Conservation (phyloP, 2,888 invertebrate species). For the Epicampocera succincta region DNA sequence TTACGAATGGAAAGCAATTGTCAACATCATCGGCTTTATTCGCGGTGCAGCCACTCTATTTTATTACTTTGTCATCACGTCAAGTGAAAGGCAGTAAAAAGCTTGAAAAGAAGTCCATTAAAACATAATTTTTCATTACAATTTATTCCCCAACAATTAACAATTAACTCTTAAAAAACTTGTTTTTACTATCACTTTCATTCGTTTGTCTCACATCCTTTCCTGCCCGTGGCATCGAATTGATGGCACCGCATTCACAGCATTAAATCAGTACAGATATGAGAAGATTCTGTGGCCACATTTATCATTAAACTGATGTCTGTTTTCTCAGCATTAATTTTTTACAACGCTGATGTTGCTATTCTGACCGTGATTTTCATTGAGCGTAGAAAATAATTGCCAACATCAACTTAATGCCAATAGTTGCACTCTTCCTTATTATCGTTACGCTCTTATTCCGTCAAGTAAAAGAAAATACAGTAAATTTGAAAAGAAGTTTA, state of each 20-base stretch:
- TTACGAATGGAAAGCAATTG: background rate
- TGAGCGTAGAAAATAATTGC: background rate
- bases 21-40: background rate
- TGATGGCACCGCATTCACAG: no score
- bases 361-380: no score
- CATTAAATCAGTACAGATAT: no score
- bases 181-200: background rate
- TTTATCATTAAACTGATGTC: no score
- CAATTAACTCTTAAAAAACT: slow-evolving; percentile 32
- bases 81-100: background rate
- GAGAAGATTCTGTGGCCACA: no score
- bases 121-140: slow-evolving; percentile 43
- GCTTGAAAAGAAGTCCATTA: background rate
- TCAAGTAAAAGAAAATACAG: background rate
- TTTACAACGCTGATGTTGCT: no score
- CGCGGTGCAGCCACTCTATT: background rate
- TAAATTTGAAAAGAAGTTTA: background rate
- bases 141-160: slow-evolving; percentile 14
- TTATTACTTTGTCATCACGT: background rate
- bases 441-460: background rate
- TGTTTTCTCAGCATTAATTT: no score
- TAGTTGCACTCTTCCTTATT: background rate
- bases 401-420: background rate
- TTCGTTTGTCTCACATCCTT: no score
- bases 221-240: no score